Conservation (phyloP, 2,797 vertebrate species). For the Amazonetta brasiliensis region DNA sequence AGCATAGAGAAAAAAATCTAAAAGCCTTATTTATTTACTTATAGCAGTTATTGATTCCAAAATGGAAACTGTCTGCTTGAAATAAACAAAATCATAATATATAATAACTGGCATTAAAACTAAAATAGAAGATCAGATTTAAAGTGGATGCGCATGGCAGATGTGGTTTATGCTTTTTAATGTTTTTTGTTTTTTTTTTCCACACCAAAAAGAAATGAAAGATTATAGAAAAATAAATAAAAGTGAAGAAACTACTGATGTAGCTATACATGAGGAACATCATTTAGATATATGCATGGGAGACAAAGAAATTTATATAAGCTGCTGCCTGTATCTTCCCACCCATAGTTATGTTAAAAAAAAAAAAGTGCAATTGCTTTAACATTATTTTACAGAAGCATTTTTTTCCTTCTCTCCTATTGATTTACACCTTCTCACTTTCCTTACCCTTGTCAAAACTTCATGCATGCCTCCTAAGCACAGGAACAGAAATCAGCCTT, state of each 20-base stretch:
- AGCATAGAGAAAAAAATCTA: not conserved
- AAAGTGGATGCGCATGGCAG: not conserved
- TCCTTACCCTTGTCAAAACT: constrained; percentile 74
- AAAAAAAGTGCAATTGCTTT: constrained; percentile 46
- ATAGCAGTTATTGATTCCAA: not conserved
- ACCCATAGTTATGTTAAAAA: constrained; percentile 38
- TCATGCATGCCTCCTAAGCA: constrained; percentile 47
- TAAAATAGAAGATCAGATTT: constrained; percentile 9
- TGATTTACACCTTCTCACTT: constrained; percentile 77
- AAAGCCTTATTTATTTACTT: constrained; percentile 1
- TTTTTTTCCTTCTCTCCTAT: constrained; percentile 73
- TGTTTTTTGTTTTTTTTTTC: constrained; percentile 26
- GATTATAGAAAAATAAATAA: constrained; percentile 72
- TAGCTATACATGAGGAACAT: constrained; percentile 57
- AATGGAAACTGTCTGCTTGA: constrained; percentile 29
- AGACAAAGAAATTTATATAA: constrained; percentile 78
- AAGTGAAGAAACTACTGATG: constrained; percentile 73
- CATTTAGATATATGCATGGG: constrained; percentile 68
- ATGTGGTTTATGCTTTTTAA: constrained; percentile 4
- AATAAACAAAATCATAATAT: constrained; percentile 48
- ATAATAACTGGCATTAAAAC: constrained; percentile 5
- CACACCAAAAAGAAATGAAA: constrained; percentile 36
- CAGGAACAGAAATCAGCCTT: constrained; percentile 66
- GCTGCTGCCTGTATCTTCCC: constrained; percentile 30
- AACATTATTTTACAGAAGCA: constrained; percentile 67